A percentile compares a stretch with the other conserved stretches of the same genome.
Evolutionary conservation across 2,113 vertebrate species (phyloP).

Genomic region (Athene cunicularia): DNA sequence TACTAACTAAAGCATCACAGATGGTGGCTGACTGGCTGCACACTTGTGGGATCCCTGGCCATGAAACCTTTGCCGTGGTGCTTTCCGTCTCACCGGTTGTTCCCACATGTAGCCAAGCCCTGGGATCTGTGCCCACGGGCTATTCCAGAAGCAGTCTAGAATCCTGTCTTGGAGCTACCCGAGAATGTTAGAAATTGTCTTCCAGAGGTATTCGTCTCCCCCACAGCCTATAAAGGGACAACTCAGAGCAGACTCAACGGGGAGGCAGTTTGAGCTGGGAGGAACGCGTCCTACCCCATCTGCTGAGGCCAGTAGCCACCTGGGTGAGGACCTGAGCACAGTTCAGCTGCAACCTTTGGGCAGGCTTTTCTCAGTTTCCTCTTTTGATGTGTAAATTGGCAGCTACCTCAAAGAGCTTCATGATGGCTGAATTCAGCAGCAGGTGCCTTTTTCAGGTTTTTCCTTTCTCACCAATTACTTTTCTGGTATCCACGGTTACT

Average conservation of each 20-base stretch:
- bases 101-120: not conserved
- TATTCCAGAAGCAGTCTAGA: not conserved
- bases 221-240: not conserved
- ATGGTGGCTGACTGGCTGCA: accelerated
- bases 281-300: not conserved
- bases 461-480: constrained; percentile 1
- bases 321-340: constrained; percentile 6
- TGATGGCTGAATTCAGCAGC: constrained; percentile 24
- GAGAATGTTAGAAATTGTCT: not conserved
- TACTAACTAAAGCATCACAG: not conserved
- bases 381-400: constrained; percentile 64
- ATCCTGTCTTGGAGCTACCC: not conserved
- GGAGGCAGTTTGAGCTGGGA: not conserved
- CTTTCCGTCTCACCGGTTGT: accelerated
- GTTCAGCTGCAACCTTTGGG: not conserved
- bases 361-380: not conserved
- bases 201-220: not conserved
- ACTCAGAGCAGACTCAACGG: accelerated
- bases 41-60: not conserved
- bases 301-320: not conserved
- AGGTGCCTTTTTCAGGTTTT: not conserved
- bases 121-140: accelerated
- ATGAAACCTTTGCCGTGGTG: not conserved
- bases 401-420: constrained; percentile 37
- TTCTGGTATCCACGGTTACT: constrained; percentile 22